Conservation (phyloP, 2,888 invertebrate species). For the Nemoura dubitans region DNA sequence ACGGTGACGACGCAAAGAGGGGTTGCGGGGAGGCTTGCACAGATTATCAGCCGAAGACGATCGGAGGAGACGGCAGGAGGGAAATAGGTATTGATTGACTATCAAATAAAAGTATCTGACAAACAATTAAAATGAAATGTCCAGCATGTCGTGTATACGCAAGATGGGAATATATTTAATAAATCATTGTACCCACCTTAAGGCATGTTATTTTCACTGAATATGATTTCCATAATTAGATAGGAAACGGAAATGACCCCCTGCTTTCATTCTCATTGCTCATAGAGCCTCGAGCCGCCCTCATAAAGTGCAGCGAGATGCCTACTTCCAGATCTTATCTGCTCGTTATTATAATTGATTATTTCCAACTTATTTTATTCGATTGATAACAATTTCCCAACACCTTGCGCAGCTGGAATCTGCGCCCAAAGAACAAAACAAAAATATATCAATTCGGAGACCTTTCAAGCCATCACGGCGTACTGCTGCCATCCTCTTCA, state of each 20-base stretch:
- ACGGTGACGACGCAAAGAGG: not conserved
- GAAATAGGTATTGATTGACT: not conserved
- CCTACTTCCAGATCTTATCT: not conserved
- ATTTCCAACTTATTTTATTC: slow-evolving; percentile 18
- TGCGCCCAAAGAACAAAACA: not conserved
- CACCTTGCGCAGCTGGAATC: slow-evolving; percentile 12
- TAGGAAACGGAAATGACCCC: slow-evolving; percentile 27
- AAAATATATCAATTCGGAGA: not conserved
- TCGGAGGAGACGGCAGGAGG: not conserved
- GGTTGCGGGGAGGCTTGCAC: not conserved
- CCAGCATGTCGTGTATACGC: not conserved
- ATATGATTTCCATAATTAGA: slow-evolving; percentile 1
- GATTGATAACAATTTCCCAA: slow-evolving; percentile 21
- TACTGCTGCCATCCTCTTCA: too few species aligned
- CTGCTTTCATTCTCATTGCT: not conserved
- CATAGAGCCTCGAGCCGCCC: slow-evolving; percentile 15
- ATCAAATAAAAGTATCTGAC: not conserved
- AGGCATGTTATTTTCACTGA: not conserved
- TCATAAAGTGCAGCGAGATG: not conserved
- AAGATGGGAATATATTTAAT: not conserved
- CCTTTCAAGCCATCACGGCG: not conserved
- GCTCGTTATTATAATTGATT: slow-evolving; percentile 25
- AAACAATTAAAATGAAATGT: not conserved
- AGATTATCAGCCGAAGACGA: not conserved
- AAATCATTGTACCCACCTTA: not conserved